Evolutionary conservation across 2,888 invertebrate species (phyloP).

Genomic region (Drosophila anomelani): DNA sequence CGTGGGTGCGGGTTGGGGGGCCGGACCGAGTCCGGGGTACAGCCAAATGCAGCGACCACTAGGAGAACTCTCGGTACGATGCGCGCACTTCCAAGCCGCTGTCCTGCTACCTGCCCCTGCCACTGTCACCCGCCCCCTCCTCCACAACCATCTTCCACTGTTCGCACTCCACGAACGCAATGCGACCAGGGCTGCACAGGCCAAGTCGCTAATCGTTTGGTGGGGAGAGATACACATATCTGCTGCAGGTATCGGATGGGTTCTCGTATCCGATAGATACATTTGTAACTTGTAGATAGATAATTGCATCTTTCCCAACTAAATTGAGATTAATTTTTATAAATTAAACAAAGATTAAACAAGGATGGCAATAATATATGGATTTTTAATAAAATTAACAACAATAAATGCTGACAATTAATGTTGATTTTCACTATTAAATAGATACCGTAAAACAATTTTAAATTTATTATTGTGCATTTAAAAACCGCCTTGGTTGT

Average conservation of each 20-base stretch:
- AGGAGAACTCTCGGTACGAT: conserved; percentile 35
- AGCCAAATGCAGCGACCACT: conserved; percentile 36
- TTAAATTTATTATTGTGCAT: no score
- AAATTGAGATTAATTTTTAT: no score
- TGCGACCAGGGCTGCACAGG: conserved; percentile 30
- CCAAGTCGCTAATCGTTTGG: conserved; percentile 23
- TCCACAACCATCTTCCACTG: conserved; percentile 4
- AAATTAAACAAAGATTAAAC: no score
- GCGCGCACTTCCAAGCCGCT: conserved; percentile 47
- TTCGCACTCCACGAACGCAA: conserved; percentile 24
- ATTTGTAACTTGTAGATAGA: not conserved
- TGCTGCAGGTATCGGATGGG: conserved; percentile 21
- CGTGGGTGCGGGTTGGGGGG: conserved; percentile 18
- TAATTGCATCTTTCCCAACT: not conserved
- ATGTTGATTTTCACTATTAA: no score
- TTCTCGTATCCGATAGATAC: not conserved
- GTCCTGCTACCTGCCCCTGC: conserved; percentile 40
- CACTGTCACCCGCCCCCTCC: conserved; percentile 13
- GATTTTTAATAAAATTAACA: not conserved
- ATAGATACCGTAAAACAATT: no score
- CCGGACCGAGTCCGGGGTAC: conserved; percentile 28
- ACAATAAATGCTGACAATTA: not conserved
- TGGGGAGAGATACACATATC: conserved; percentile 16
- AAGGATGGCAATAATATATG: not conserved
- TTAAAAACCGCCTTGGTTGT: no score